Percentiles rank a stretch among this genome's conserved stretches.
These are phyloP conservation scores for Clytia hemisphaerica DNA, from an alignment of 30 jellyfish, hydroid and myxozoan species.

Conservation along the genomic window DNA sequence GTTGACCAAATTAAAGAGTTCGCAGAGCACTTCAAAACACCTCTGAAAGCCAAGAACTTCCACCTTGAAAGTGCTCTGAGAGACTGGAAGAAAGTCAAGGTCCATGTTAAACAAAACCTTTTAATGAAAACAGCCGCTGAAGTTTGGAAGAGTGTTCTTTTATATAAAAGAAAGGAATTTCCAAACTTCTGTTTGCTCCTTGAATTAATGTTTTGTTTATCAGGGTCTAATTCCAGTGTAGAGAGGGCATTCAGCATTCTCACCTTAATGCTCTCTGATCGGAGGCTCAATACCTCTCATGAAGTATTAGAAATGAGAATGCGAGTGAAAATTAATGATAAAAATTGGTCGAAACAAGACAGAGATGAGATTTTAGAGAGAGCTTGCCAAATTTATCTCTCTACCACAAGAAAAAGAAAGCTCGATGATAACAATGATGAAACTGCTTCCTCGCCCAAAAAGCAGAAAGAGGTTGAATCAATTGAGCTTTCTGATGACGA, in stretches of 20 bases:
- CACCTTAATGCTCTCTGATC: slow-evolving; percentile 37
- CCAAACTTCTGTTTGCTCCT: slow-evolving; percentile 34
- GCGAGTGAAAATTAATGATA: slow-evolving; percentile 29
- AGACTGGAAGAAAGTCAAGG: slow-evolving; percentile 27
- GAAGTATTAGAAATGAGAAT: slow-evolving; percentile 26
- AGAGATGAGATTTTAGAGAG: too few relatives aligned
- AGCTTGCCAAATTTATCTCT: too few relatives aligned
- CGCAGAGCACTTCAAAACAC: slow-evolving; percentile 19
- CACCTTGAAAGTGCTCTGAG: slow-evolving; percentile 11
- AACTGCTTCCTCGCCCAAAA: too few relatives aligned
- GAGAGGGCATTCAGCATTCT: slow-evolving; percentile 44
- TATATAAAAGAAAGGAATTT: slow-evolving; percentile 8
- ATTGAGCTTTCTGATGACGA: too few relatives aligned
- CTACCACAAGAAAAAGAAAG: too few relatives aligned
- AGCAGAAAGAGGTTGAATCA: too few relatives aligned
- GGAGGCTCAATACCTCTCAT: slow-evolving; percentile 26
- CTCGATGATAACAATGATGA: too few relatives aligned
- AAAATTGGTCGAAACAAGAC: too few relatives aligned
- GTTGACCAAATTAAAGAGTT: neutral
- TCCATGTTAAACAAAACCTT: slow-evolving; percentile 22
- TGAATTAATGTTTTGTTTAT: slow-evolving; percentile 26
- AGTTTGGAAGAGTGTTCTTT: slow-evolving; percentile 28
- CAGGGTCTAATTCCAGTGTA: slow-evolving; percentile 51
- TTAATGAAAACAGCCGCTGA: too few relatives aligned
- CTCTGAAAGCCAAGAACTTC: slow-evolving; percentile 16